These are phyloP conservation scores for Caenorhabditis macrosperma DNA, from an alignment of 2,888 invertebrate genomes.

Conservation along the genomic window DNA sequence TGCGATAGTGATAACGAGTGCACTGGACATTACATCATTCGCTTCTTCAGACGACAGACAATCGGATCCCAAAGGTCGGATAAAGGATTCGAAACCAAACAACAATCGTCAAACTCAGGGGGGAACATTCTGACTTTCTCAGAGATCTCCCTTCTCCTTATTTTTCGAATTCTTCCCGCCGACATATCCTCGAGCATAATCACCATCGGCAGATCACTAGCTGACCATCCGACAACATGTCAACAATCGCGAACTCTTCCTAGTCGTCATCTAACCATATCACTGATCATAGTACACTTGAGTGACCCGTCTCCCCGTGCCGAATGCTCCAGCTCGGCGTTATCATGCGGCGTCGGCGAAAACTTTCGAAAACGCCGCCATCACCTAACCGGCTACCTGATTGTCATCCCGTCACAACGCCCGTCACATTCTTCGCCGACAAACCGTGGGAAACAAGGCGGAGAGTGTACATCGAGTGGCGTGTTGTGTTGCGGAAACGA, in stretches of 20 bases:
- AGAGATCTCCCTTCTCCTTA: conserved; percentile 23
- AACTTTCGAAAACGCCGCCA: conserved; percentile 33
- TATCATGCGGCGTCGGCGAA: conserved; percentile 28
- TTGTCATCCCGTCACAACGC: conserved; percentile 32
- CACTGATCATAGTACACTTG: conserved; percentile 36
- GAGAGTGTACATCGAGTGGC: conserved; percentile 37
- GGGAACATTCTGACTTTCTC: conserved; percentile 27
- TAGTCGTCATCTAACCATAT: background rate
- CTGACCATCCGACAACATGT: conserved; percentile 10
- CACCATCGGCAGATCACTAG: conserved; percentile 3
- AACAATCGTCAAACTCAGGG: conserved; percentile 31
- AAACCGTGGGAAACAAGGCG: conserved; percentile 45
- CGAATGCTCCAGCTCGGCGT: conserved; percentile 19
- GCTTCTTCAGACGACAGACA: background rate
- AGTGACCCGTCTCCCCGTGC: background rate
- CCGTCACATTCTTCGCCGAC: conserved; percentile 33
- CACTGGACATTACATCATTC: conserved; percentile 18
- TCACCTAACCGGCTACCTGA: conserved; percentile 19
- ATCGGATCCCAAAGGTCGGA: conserved; percentile 23
- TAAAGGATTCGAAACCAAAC: conserved; percentile 43
- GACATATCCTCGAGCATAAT: background rate
- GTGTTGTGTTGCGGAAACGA: conserved; percentile 19
- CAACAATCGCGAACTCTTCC: background rate
- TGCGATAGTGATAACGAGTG: conserved; percentile 25
- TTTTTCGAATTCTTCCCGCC: background rate